These are phyloP conservation scores for Clepsis dumicolana DNA, from an alignment of 2,888 invertebrate genomes.

Conservation along the genomic window DNA sequence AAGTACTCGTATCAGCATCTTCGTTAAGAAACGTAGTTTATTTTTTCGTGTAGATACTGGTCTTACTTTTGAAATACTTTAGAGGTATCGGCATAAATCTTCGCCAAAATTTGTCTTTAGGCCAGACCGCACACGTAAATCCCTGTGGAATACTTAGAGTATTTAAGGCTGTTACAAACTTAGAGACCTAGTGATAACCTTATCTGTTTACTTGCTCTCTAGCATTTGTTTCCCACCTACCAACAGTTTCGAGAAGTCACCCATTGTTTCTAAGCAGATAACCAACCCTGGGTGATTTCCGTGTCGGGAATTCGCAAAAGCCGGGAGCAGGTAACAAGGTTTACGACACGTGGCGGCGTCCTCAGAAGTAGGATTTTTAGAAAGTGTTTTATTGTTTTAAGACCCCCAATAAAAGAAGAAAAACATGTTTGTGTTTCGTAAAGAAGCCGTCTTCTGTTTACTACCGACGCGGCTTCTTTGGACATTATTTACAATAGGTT, in stretches of 20 bases:
- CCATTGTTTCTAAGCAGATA: conserved; percentile 18
- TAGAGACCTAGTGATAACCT: no score
- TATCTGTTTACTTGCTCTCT: no score
- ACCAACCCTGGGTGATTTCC: background rate
- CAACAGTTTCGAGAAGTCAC: background rate
- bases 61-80: no score
- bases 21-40: no score
- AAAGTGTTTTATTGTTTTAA: conserved; percentile 77
- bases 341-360: conserved; percentile 53
- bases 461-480: conserved; percentile 43
- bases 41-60: no score
- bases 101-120: no score
- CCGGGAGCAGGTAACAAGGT: conserved; percentile 64
- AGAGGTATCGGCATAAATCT: no score
- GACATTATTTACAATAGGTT: conserved; percentile 29
- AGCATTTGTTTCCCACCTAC: background rate
- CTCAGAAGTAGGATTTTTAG: conserved; percentile 54
- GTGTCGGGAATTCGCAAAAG: conserved; percentile 60
- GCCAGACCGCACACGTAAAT: no score
- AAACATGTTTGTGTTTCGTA: conserved; percentile 62
- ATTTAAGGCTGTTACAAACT: no score
- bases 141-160: no score
- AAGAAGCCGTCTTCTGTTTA: conserved; percentile 67
- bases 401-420: conserved; percentile 61
- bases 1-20: no score